Evolutionary conservation across 2,888 invertebrate genomes (phyloP), one percentile per base, ranked within the genome.

Genomic region (Spisula subtruncata): DNA sequence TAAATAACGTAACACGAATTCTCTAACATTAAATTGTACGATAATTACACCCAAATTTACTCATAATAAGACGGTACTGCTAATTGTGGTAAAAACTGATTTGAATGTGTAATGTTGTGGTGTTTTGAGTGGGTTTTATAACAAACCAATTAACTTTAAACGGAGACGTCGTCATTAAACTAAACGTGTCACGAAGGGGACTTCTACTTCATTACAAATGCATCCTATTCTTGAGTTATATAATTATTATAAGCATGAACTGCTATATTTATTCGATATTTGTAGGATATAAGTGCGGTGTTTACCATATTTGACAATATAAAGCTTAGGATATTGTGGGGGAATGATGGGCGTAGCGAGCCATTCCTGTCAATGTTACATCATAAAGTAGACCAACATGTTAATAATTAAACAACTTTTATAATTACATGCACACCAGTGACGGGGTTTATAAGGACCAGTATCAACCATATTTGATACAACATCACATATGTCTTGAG

Each of bases 361-460:
- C n/a, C n/a, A n/a, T n/a, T n/a, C n/a, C n/a, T n/a, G 32, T 80
- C 80, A 80, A 80, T 80, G 80, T 5, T n/a, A 25, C 80, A 46
- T 80, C 46, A 80, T 80, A 80, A 46, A 80, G 46, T 48, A 80
- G 80, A 48, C 41, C 41, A 5, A 48, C 41, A n/a, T 48, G 80
- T 80, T 18, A 80, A 80, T 80, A 80, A 80, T 80, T 80, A 80
- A 80, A 80, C 46, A 48, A 46, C 80, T 80, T n/a, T 80, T 41
- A 80, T 80, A 46, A 80, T 80, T 80, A 80, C 80, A 46, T 41
- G 46, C 2, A 80, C 80, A 46, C 80, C 80, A 32, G 46, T 80
- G 80, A 41, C 32, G 32, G 14, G 0, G 71, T 71, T 29, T 71
- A 71, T 29, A 18, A 71, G 5, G n/a, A n/a, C 29, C 12, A 29